phyloP scores from a whole-genome alignment of 1,140 invertebrate species.

The Drosophila jambulina region DNA sequence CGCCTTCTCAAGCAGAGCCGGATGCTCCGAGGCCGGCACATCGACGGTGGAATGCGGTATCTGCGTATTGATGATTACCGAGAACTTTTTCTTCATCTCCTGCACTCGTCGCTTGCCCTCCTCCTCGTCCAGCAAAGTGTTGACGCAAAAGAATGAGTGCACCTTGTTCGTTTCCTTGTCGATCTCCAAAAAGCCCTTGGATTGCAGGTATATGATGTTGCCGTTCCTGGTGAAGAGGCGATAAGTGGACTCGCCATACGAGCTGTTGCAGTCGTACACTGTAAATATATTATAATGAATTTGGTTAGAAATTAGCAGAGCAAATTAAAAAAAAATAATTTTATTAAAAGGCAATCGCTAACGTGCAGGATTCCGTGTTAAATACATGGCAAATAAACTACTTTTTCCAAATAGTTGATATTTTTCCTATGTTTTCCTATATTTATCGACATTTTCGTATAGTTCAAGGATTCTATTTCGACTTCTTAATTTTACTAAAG shows the following conservation, averaged over 20 bases:
- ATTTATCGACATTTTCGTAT: background rate
- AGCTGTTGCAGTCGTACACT: slow-evolving; percentile 93
- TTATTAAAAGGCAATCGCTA: background rate
- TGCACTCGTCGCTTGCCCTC: slow-evolving; percentile 89
- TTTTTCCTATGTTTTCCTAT: background rate
- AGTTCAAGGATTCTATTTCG: no score
- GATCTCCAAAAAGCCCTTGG: slow-evolving; percentile 91
- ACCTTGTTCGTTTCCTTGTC: slow-evolving; percentile 90
- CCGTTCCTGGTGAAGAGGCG: slow-evolving; percentile 91
- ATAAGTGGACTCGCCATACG: slow-evolving; percentile 92
- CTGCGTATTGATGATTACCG: slow-evolving; percentile 86
- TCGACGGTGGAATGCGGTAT: slow-evolving; percentile 85
- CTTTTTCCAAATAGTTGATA: background rate
- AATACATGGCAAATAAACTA: background rate
- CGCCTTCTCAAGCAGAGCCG: slow-evolving; percentile 88
- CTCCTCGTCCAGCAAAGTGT: slow-evolving; percentile 90
- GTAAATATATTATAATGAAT: slow-evolving; percentile 32
- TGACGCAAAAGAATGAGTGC: slow-evolving; percentile 93
- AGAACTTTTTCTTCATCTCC: slow-evolving; percentile 91
- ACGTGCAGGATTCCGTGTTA: background rate
- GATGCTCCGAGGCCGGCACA: slow-evolving; percentile 88
- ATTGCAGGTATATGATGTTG: slow-evolving; percentile 92
- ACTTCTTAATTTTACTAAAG: background rate
- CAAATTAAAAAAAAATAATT: no score
- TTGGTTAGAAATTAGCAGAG: background rate